These are phyloP conservation scores for Parus major DNA, from an alignment of 2,113 vertebrate genomes.

Conservation along the genomic window DNA sequence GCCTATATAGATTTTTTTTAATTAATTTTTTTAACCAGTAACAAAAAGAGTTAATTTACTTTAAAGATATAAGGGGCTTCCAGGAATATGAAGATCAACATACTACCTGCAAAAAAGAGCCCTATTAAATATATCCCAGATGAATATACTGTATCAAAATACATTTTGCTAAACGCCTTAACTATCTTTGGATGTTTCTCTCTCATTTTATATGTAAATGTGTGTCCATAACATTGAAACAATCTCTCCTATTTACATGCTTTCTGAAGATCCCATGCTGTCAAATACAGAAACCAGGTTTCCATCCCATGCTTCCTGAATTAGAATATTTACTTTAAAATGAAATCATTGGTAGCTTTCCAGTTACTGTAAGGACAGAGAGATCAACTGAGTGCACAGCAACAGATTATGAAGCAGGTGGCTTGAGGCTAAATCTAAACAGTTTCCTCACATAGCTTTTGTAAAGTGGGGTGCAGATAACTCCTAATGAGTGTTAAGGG, in stretches of 20 bases:
- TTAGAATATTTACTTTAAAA: constrained; percentile 59
- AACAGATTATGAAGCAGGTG: constrained; percentile 80
- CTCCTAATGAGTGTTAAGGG: constrained; percentile 66
- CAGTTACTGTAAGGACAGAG: constrained; percentile 56
- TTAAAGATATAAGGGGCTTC: not conserved
- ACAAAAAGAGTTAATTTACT: not conserved
- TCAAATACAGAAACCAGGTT: not conserved
- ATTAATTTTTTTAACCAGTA: not conserved
- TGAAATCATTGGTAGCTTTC: constrained; percentile 59
- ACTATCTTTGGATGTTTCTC: not conserved
- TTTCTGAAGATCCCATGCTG: not conserved
- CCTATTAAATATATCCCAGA: not conserved
- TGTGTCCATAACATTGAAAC: not conserved
- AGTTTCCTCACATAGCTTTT: constrained; percentile 77
- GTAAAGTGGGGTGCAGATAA: constrained; percentile 69
- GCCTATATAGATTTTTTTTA: not conserved
- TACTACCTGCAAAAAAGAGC: not conserved
- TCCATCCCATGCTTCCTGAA: not conserved
- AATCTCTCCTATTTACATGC: not conserved
- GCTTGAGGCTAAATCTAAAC: constrained; percentile 78
- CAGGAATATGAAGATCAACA: not conserved
- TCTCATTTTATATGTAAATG: not conserved
- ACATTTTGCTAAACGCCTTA: not conserved
- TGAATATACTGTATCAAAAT: not conserved
- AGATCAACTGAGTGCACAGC: constrained; percentile 72